Base-by-base conservation (phyloP, 1,140 invertebrate species). In the Psilanteris sp. region DNA sequence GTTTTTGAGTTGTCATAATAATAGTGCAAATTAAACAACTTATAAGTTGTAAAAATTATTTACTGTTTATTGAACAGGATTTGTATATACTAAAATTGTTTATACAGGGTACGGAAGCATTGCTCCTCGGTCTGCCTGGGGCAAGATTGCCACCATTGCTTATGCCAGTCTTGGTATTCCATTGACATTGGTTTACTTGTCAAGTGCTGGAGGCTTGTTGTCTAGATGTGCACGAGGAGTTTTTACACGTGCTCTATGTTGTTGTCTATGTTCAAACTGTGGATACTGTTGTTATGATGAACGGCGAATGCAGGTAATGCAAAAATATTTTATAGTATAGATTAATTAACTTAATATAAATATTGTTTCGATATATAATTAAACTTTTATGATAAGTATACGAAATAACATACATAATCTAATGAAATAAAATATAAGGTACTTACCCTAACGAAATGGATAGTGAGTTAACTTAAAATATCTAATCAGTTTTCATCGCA, bases 91-190 rank as follows among this genome's bases (percentile, higher is more conserved):
- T 54, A 54, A 29, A 50, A 59, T 8, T 54, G 4, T 80, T 79
- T 77, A 89, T 88, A 10, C 90, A 96, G 96, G 96, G 79, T 97
- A 96, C 83, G 96, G 96, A 6, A 95, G 95, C 79, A 93, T 97
- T 16, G 92, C 93, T 0, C 95, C 96, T 0, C 91, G 91, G 59
- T 94, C 93, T n/a, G 91, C 93, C 0, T 88, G 94, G 24, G 96
- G 96, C 0, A 94, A 96, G 84, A 90, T 95, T 16, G 93, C 95
- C 0, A 97, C 96, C 2, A 94, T 97, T 83, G 92, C 94, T 4
- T 98, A 97, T 87, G 96, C 96, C 6, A 92, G 94, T 27, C 89
- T 97, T 8, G 96, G 96, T 8, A 97, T 98, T 76, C 97, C 97
- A 0, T 85, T 98, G 59, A 97, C 96, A 62, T 90, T 98, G 26